Conservation (phyloP, 2,888 invertebrate species). For the Ormyrus nitidulus region DNA sequence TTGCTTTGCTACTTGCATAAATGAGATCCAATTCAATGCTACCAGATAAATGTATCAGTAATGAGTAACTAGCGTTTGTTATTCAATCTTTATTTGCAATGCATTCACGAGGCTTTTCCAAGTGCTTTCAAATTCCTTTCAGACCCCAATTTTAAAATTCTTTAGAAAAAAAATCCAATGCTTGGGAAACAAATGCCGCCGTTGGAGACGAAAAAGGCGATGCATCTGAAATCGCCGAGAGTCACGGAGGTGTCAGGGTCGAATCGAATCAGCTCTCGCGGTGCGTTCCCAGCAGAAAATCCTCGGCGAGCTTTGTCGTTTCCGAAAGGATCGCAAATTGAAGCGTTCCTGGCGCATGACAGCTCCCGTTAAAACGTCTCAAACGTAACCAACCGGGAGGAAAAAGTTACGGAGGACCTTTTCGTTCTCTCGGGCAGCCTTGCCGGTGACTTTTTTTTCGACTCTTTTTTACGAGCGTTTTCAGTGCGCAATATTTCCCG, state of each 20-base stretch:
- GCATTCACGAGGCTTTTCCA: too few species aligned
- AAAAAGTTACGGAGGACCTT: constrained; percentile 2
- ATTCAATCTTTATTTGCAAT: too few species aligned
- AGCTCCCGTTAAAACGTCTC: constrained; percentile 58
- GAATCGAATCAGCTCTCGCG: neutral
- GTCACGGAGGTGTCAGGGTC: constrained; percentile 31
- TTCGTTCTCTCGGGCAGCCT: neutral
- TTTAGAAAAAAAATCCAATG: too few species aligned
- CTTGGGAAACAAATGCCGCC: too few species aligned
- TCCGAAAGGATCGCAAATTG: constrained; percentile 55
- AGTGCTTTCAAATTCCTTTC: neutral
- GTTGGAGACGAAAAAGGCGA: neutral
- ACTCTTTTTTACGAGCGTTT: constrained; percentile 1
- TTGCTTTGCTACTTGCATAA: too few species aligned
- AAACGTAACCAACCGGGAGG: neutral
- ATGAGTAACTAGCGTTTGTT: too few species aligned
- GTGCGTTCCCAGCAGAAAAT: neutral
- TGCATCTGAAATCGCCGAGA: constrained; percentile 30
- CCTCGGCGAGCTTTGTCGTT: constrained; percentile 7
- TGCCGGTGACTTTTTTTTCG: neutral
- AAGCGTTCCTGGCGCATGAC: constrained; percentile 57
- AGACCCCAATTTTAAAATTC: too few species aligned
- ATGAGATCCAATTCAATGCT: too few species aligned
- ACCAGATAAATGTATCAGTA: too few species aligned
- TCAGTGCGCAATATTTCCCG: neutral